Base-by-base conservation (phyloP, 1,140 invertebrate species). In the Camponotus vicinus region DNA sequence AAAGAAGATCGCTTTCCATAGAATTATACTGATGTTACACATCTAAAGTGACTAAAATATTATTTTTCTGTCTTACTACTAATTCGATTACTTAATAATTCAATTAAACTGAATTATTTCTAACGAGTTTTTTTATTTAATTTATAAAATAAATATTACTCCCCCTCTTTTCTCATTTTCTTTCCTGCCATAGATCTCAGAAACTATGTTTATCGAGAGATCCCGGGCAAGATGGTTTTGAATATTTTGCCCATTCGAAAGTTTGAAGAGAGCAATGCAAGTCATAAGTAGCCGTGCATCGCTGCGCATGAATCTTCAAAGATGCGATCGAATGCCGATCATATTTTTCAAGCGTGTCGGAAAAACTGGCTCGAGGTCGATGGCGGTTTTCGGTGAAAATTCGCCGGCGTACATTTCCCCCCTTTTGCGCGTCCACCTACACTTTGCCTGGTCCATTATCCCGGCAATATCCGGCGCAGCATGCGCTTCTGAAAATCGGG, bases 401-500 rank as follows among this genome's bases (percentile, higher is more conserved):
- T 83, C 55, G 40, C 32, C 79, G 21, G 40, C 69, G 18, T 55
- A 40, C 13, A 18, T 52, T 34, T 45, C 11, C 8, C 15, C 11
- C 13, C 15, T 18, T 18, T 18, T n/a, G n/a, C 77, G 61, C 32
- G 9, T 21, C 13, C 49, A 0, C 37, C 9, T 6, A 37, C 27
- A 13, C 27, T 55, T 66, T 42, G 45, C 40, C 27, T 37, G 79
- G 32, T 75, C 79, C 79, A 83, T 83, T 83, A 83, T 83, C 69
- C 79, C 4, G 55, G 69, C 79, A 83, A 83, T 83, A 83, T 83
- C 79, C 79, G 79, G 79, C 69, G 69, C 69, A 83, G 79, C 67
- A 83, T 83, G 79, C 69, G 69, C 79, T 83, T 18, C 69, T 83
- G 79, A 83, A 83, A 83, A 83, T 83, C 79, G 79, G 69, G 79